Evolutionary conservation across 2,888 invertebrate species (phyloP), one percentile per base, ranked within the genome.

Genomic region (Magallana nippona): DNA sequence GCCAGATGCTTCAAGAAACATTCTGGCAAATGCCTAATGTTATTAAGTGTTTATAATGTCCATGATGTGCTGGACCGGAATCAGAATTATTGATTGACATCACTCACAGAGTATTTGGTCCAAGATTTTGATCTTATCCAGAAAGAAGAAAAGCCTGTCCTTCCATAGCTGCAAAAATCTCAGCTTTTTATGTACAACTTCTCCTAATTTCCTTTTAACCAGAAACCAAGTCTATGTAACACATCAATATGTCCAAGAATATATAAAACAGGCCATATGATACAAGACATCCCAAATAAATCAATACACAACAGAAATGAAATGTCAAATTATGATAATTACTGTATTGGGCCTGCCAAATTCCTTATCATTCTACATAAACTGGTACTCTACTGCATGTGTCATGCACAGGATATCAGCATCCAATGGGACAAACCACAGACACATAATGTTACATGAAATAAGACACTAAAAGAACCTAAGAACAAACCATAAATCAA

Each of bases 271-370:
- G 32, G 22, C 71, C 71, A 71, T 27, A 71, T 13, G 22, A 71
- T 71, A 27, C 71, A 8, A 32, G 71, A 27, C 71, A 71, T 71
- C 71, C 71, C 32, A 32, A 19, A 71, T 71, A 22, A 27, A 71
- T 71, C 71, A 71, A 71, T 71, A 71, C 71, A 27, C 32, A 71
- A 22, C 71, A 71, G 71, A 71, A 71, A 71, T 71, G 71, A 71
- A 71, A 71, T 71, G 71, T 71, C 71, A 71, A 71, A 71, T 71
- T 71, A 71, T 71, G 71, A 71, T 71, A 71, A 71, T 71, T 71
- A 32, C 32, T 19, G 71, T 22, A 71, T 22, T 71, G 32, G 71
- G 22, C 71, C 32, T 32, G 71, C 71, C 71, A 71, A 71, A 71
- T 27, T 27, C 32, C 60, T 32, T 27, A 71, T 32, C 71, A 71